A percentile compares a stretch with the other conserved stretches of the same genome.
These are phyloP conservation scores for Neolamprologus tretocephalus DNA, from an alignment of 2,113 vertebrate genomes.

Conservation along the genomic window DNA sequence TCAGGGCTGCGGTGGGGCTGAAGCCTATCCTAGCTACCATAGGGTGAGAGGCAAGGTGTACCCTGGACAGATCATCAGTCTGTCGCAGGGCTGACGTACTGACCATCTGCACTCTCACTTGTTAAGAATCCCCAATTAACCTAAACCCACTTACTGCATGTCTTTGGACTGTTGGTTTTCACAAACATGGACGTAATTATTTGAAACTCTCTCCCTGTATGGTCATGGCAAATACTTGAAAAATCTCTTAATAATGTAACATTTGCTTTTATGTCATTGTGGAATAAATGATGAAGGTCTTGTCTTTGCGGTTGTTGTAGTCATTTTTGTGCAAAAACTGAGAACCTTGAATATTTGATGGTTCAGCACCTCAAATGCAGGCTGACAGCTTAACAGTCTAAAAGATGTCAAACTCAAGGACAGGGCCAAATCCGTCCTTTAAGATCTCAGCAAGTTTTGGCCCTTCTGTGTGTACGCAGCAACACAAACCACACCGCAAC, in stretches of 20 bases:
- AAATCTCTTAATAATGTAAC: neutral
- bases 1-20: neutral
- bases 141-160: neutral
- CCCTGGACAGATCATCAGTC: neutral
- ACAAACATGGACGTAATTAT: neutral
- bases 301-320: fast-evolving
- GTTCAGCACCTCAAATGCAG: neutral
- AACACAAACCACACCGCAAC: neutral
- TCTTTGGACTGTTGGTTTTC: neutral
- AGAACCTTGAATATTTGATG: neutral
- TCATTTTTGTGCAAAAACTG: neutral
- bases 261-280: neutral
- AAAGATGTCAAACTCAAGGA: neutral
- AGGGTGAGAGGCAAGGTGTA: neutral
- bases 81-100: fast-evolving
- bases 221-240: neutral
- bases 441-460: neutral
- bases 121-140: neutral
- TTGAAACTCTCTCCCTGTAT: neutral
- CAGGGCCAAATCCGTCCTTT: neutral
- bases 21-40: neutral
- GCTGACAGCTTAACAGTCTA: neutral
- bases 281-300: neutral
- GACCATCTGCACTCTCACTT: neutral
- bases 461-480: too few relatives aligned